These are phyloP conservation scores for Ephydatia muelleri DNA, from an alignment of 37 sponge, comb jelly and placozoan species.

Conservation along the genomic window DNA sequence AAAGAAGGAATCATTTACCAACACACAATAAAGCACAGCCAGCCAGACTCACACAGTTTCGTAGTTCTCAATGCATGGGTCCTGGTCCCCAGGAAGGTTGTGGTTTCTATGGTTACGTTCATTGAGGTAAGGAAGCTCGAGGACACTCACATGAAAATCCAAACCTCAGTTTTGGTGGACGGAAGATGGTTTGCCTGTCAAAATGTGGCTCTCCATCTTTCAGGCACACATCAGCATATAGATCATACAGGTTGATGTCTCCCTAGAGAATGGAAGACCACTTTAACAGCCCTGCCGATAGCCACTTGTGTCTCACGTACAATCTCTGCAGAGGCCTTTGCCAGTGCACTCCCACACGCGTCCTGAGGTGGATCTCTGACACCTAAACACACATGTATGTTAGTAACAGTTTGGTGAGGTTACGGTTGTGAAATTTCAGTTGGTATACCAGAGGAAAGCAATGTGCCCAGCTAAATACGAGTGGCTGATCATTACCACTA, in stretches of 20 bases:
- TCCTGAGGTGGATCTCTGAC: neutral
- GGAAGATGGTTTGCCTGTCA: neutral
- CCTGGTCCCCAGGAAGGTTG: neutral
- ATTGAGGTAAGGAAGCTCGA: neutral
- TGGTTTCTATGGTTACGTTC: neutral
- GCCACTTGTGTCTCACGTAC: neutral
- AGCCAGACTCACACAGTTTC: neutral
- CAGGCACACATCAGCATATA: slow-evolving; percentile 14
- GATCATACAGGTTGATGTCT: slow-evolving; percentile 28
- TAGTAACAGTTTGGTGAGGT: too few species aligned
- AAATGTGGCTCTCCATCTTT: neutral
- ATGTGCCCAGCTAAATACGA: too few species aligned
- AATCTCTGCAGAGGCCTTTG: neutral
- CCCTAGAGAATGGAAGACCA: neutral
- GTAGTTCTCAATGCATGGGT: slow-evolving; percentile 17
- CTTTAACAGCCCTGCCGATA: too few species aligned
- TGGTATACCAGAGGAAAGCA: too few species aligned
- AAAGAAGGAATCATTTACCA: too few species aligned
- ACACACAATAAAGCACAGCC: too few species aligned
- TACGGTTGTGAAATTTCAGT: too few species aligned
- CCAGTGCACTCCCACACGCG: neutral
- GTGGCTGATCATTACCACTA: too few species aligned
- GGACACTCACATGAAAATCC: neutral
- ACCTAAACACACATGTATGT: neutral
- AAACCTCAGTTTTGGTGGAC: neutral